Percentiles rank a stretch among this genome's conserved stretches.
Evolutionary conservation across 2,888 invertebrate genomes (phyloP).

Genomic region (Mythimna vitellina): DNA sequence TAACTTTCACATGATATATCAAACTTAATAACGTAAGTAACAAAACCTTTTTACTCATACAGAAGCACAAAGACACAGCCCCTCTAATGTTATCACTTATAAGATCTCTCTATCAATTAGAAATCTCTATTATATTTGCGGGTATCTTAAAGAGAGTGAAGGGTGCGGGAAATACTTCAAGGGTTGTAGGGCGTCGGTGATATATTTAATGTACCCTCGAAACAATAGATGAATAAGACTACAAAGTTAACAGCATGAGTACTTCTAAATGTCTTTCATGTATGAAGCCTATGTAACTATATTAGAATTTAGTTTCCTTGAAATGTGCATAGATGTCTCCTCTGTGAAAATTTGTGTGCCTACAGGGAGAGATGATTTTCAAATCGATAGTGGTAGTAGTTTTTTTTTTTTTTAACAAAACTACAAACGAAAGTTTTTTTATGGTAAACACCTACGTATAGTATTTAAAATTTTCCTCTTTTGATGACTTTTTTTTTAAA

Average conservation of each 20-base stretch:
- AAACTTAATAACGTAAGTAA: not conserved
- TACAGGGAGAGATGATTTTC: not conserved
- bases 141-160: conserved; percentile 49
- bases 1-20: not conserved
- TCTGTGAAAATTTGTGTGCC: not conserved
- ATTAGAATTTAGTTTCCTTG: not conserved
- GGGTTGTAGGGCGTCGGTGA: conserved; percentile 48
- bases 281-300: not conserved
- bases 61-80: conserved; percentile 3
- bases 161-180: conserved; percentile 44
- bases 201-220: conserved; percentile 38
- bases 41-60: conserved; percentile 4
- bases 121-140: conserved; percentile 55
- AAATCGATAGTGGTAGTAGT: accelerated
- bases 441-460: too few species aligned
- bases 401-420: not conserved
- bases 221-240: conserved; percentile 36
- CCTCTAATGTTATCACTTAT: conserved; percentile 45
- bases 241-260: not conserved
- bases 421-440: not conserved
- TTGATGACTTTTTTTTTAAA: too few species aligned
- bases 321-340: not conserved
- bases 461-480: too few species aligned
- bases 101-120: conserved; percentile 56
- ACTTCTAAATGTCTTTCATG: conserved; percentile 9